phyloP scores from a whole-genome alignment of 2,888 invertebrate species.

The Globia sparganii region DNA sequence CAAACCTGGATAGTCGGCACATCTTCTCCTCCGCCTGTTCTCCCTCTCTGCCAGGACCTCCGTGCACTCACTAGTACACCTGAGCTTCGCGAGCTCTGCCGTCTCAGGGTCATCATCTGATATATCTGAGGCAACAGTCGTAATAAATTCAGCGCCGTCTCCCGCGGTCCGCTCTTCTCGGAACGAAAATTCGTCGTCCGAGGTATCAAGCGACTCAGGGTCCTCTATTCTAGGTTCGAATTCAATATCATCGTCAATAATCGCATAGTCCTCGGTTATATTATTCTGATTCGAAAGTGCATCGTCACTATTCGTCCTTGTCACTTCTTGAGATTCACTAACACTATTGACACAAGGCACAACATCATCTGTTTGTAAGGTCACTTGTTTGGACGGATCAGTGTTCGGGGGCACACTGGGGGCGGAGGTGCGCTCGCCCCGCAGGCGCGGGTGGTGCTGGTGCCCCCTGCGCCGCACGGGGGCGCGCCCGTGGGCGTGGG shows the following conservation, averaged over 20 bases:
- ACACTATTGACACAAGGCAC: conserved; percentile 90
- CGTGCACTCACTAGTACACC: conserved; percentile 97
- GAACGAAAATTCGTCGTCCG: conserved; percentile 87
- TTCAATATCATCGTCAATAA: conserved; percentile 84
- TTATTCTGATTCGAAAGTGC: conserved; percentile 89
- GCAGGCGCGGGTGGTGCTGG: conserved; percentile 94
- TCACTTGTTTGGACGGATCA: conserved; percentile 87
- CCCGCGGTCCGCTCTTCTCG: conserved; percentile 86
- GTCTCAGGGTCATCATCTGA: conserved; percentile 94
- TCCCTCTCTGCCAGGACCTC: conserved; percentile 97
- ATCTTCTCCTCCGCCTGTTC: conserved; percentile 93
- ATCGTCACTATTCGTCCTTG: conserved; percentile 90
- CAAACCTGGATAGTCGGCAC: conserved; percentile 97
- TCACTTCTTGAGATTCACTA: conserved; percentile 90
- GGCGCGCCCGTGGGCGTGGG: conserved; percentile 91
- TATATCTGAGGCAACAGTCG: conserved; percentile 78
- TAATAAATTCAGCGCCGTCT: conserved; percentile 85
- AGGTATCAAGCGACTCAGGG: conserved; percentile 80
- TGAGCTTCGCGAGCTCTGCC: conserved; percentile 94
- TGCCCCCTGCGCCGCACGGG: conserved; percentile 93
- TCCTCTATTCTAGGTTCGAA: conserved; percentile 80
- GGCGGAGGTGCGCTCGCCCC: conserved; percentile 90
- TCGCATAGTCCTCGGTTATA: conserved; percentile 80
- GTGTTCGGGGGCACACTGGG: conserved; percentile 79
- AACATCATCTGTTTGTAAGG: conserved; percentile 88